Conservation (phyloP, 2,888 invertebrate genomes). For the Noctua fimbriata region DNA sequence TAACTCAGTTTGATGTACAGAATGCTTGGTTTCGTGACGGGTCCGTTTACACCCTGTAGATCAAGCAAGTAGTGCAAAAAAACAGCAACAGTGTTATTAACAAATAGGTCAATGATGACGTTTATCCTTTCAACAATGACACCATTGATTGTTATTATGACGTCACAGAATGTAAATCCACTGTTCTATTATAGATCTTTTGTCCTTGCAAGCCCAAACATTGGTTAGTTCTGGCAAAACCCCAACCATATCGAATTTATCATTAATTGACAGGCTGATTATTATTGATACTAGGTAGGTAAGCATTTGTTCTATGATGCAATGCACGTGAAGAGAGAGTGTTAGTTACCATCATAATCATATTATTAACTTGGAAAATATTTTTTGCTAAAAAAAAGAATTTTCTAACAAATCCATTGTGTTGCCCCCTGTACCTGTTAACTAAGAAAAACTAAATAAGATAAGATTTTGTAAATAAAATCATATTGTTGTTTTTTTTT, state of each 20-base stretch:
- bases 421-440: too few relatives aligned
- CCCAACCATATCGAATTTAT: constrained; percentile 49
- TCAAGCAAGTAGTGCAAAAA: not conserved
- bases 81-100: not conserved
- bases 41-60: too few relatives aligned
- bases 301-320: constrained; percentile 2
- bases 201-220: constrained; percentile 47
- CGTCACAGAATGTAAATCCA: constrained; percentile 19
- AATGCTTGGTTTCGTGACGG: too few relatives aligned
- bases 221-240: constrained; percentile 43
- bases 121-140: constrained; percentile 11
- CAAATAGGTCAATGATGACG: constrained; percentile 1
- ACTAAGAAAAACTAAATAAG: too few relatives aligned
- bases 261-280: constrained; percentile 26
- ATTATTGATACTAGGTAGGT: constrained; percentile 27
- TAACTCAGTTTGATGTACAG: too few relatives aligned
- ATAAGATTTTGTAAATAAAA: too few relatives aligned
- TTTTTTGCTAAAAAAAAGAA: too few relatives aligned
- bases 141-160: constrained; percentile 24
- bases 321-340: not conserved
- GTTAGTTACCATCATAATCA: not conserved
- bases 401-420: too few relatives aligned
- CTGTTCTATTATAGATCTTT: constrained; percentile 13
- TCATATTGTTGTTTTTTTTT: too few relatives aligned
- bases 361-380: not conserved